Evolutionary conservation across 2,797 vertebrate species (phyloP).

Genomic region (Melanotaenia boesemani): DNA sequence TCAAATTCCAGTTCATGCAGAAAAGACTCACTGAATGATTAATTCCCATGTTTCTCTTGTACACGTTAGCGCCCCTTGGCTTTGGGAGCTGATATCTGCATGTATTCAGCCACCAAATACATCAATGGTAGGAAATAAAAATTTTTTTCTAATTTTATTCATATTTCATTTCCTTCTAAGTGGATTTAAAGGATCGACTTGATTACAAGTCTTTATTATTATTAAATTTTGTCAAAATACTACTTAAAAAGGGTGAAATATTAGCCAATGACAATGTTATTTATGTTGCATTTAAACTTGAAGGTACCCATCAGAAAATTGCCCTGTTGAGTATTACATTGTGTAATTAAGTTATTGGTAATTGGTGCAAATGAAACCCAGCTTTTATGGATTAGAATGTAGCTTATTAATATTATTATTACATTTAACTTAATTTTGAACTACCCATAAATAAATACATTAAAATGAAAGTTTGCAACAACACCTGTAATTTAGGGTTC

Average conservation of each 20-base stretch:
- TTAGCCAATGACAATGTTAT: not conserved
- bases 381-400: not conserved
- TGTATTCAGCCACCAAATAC: slow-evolving; percentile 96
- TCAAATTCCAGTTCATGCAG: slow-evolving; percentile 18
- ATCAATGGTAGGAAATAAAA: slow-evolving; percentile 88
- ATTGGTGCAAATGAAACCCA: not conserved
- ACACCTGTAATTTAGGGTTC: not conserved
- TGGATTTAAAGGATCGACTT: not conserved
- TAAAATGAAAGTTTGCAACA: not conserved
- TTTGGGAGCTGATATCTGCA: slow-evolving; percentile 94
- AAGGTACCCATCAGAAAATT: not conserved
- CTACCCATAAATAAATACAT: not conserved
- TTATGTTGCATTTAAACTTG: not conserved
- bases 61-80: slow-evolving; percentile 87
- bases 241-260: not conserved
- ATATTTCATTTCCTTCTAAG: not conserved
- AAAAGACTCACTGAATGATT: slow-evolving; percentile 32
- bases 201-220: not conserved
- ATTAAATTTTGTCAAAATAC: not conserved
- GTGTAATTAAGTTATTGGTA: not conserved
- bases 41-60: slow-evolving; percentile 43
- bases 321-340: not conserved
- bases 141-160: not conserved
- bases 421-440: not conserved
- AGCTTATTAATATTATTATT: not conserved